Base-by-base conservation (phyloP, 2,888 invertebrate genomes). In the Drosophila greeni region DNA sequence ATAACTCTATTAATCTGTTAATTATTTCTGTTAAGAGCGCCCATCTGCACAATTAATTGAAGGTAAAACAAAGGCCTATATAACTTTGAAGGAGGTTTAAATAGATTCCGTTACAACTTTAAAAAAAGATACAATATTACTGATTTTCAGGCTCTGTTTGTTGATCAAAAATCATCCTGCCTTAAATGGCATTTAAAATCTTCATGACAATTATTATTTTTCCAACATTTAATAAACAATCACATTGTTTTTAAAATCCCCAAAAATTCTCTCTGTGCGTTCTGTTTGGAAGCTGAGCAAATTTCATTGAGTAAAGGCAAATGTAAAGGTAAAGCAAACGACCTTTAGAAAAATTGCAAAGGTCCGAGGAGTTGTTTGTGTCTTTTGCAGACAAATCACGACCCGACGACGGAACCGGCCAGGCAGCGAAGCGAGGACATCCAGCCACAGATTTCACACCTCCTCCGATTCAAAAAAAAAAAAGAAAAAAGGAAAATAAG, bases 281-380 rank as follows among this genome's bases (percentile, higher is more conserved):
- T 11, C 5, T 3, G 26, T 12, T 8, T 47, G 26, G 18, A 12
- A 14, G 42, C 70, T 37, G 71, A 31, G 69, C 58, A 66, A 62
- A 67, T 75, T 80, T 82, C 81, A 82, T 82, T 82, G 85, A 82
- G 73, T 70, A 81, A 85, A 85, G 72, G 66, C 18, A 48, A 43
- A 62, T 62, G 66, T 64, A 42, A 61, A 61, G 49, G 45, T 42
- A 70, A 62, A 70, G 70, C 68, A 73, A 81, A 82, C 85, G 81
- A 85, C 81, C 81, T 82, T 82, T 84, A 72, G 55, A 71, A 65
- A 51, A 62, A 66, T 62, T 65, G 62, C 24, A 36, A 31, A 62
- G 31, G 36, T 66, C 51, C 62, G 31, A 62, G 62, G 18, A 62
- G 42, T 51, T 62, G 62, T 65, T 62, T 65, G 51, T 65, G 59